phyloP scores from a whole-genome alignment of 2,888 invertebrate species.

The Callyntrura guangdongensis region DNA sequence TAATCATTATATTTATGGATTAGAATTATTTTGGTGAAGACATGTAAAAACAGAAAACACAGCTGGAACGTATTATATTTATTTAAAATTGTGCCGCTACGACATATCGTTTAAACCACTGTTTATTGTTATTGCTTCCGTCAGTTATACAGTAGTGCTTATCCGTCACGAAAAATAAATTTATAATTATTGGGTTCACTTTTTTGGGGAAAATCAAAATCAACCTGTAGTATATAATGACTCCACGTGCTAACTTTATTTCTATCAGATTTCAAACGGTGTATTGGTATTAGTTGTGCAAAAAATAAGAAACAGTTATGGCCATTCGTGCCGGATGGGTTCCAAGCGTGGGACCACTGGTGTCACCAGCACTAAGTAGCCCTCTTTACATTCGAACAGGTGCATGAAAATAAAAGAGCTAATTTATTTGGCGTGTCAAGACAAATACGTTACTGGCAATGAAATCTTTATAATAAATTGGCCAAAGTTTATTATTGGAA shows the following conservation, averaged over 20 bases:
- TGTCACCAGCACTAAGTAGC: conserved; percentile 70
- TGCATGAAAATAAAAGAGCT: conserved; percentile 25
- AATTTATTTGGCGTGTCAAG: not conserved
- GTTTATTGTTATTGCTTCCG: not conserved
- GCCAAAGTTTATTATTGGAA: conserved; percentile 46
- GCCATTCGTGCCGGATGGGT: conserved; percentile 85
- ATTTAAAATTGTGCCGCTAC: not conserved
- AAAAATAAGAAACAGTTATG: conserved; percentile 81
- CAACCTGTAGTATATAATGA: no score
- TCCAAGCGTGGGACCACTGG: conserved; percentile 85
- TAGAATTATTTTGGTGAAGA: not conserved
- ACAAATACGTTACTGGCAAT: not conserved
- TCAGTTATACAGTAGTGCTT: no score
- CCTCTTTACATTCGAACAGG: conserved; percentile 80
- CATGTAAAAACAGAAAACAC: conserved; percentile 4
- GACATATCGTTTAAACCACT: not conserved
- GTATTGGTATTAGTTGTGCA: not conserved
- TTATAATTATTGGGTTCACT: not conserved
- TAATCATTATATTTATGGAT: conserved; percentile 43
- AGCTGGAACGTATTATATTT: conserved; percentile 4
- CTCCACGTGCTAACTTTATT: not conserved
- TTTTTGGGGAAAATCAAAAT: not conserved
- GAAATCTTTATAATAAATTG: conserved; percentile 53
- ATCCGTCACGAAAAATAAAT: no score
- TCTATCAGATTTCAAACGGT: no score